These are phyloP conservation scores for Danionella cerebrum DNA, from an alignment of 2,113 vertebrate species.

Conservation along the genomic window DNA sequence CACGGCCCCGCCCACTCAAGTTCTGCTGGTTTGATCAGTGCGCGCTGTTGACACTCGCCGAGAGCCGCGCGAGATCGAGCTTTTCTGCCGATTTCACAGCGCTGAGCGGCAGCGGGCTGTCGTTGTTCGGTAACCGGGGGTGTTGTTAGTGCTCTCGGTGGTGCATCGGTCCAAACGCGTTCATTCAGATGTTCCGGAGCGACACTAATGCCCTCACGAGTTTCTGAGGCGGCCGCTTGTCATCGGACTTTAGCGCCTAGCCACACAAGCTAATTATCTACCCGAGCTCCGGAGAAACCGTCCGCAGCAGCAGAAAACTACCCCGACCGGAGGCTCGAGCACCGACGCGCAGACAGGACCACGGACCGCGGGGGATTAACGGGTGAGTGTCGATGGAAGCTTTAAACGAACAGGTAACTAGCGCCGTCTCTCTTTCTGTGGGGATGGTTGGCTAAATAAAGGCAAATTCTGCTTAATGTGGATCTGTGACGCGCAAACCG, in stretches of 20 bases:
- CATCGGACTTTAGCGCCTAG: conserved; percentile 13
- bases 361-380: neutral
- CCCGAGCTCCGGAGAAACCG: too few relatives aligned
- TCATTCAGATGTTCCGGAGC: neutral
- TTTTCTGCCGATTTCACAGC: conserved; percentile 20
- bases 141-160: neutral
- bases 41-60: conserved; percentile 59
- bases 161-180: neutral
- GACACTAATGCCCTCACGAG: neutral
- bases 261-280: conserved; percentile 14
- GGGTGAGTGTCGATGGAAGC: neutral
- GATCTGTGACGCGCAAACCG: too few relatives aligned
- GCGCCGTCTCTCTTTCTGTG: too few relatives aligned
- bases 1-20: conserved; percentile 49
- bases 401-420: neutral
- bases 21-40: conserved; percentile 46
- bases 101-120: conserved; percentile 18
- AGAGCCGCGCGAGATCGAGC: conserved; percentile 45
- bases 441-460: too few relatives aligned
- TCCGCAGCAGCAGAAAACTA: neutral
- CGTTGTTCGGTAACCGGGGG: neutral
- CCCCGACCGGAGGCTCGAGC: neutral
- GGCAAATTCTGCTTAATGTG: too few relatives aligned
- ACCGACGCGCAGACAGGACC: too few relatives aligned
- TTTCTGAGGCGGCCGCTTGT: conserved; percentile 14